Base-by-base conservation (phyloP, 1,140 invertebrate species). In the Camponotus pennsylvanicus region DNA sequence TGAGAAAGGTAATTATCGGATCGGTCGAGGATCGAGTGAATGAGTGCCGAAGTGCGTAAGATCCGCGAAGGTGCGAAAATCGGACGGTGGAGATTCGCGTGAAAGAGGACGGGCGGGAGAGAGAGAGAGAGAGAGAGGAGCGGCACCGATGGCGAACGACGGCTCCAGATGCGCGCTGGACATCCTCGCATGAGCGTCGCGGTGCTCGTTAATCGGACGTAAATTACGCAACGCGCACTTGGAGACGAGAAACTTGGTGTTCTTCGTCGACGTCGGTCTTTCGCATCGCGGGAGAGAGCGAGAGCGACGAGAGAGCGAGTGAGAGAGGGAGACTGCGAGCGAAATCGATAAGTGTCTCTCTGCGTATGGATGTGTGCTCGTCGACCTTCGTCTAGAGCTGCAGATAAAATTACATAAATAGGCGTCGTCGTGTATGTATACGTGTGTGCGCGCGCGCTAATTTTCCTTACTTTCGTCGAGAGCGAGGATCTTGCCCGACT, bases 331-430 rank as follows among this genome's bases (percentile, higher is more conserved):
- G 66, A 45, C 27, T 6, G 55, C 55, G 27, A 75, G 40, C 40
- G 79, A 89, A 88, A 90, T 90, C 89, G 59, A 90, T 90, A 90
- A 77, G 71, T 73, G 70, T 70, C 77, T 70, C 27, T 59, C 27
- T 59, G 55, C 79, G 55, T 57, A 32, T 42, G 40, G 18, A 73
- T 40, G 67, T 55, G 34, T 21, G 49, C 49, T 52, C 45, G 40
- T 21, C 11, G 55, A 82, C 49, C 76, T 78, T 85, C 21, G 61
- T 75, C 75, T 66, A 77, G 73, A 79, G 32, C 66, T 82, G 34
- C 84, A 52, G 63, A 75, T 86, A 86, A 83, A 78, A 85, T 91
- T 91, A 87, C 77, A 89, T 91, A 91, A 90, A 91, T 79, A 78
- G 67, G 4, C 42, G 70, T 21, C 27, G n/a, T 63, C 8, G 57